Evolutionary conservation across 2,888 invertebrate species (phyloP).

Genomic region (Dasysyrphus albostriatus): DNA sequence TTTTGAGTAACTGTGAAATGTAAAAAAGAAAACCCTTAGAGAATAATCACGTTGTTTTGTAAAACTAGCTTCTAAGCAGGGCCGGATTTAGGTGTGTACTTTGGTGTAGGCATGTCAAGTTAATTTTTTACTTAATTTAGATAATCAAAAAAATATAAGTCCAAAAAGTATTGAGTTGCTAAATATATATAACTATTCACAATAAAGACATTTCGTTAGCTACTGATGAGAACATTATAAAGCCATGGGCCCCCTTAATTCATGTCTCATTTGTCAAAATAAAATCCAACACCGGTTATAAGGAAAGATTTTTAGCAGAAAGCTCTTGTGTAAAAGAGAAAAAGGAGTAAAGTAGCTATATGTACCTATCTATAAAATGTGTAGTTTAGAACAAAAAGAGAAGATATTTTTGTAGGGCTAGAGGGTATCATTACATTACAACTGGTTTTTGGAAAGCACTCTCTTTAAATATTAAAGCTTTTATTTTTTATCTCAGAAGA

Average conservation of each 20-base stretch:
- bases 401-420: neutral
- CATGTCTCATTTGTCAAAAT: too few species aligned
- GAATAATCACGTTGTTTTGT: conserved; percentile 3
- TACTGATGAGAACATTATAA: too few species aligned
- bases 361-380: neutral
- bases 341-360: neutral
- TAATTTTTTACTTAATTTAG: too few species aligned
- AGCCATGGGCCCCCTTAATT: too few species aligned
- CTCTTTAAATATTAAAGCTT: neutral
- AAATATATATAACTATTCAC: too few species aligned
- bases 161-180: too few species aligned
- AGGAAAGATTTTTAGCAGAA: neutral
- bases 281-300: neutral
- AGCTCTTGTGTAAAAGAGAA: neutral
- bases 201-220: too few species aligned
- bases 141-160: too few species aligned
- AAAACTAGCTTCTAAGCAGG: neutral
- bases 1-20: neutral
- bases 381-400: neutral
- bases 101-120: neutral
- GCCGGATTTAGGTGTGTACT: neutral
- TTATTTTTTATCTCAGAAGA: too few species aligned
- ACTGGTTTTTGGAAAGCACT: neutral
- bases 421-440: conserved; percentile 4
- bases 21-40: neutral